These are phyloP conservation scores for Eubasilissa regina DNA, from an alignment of 1,140 invertebrate genomes.

Conservation along the genomic window DNA sequence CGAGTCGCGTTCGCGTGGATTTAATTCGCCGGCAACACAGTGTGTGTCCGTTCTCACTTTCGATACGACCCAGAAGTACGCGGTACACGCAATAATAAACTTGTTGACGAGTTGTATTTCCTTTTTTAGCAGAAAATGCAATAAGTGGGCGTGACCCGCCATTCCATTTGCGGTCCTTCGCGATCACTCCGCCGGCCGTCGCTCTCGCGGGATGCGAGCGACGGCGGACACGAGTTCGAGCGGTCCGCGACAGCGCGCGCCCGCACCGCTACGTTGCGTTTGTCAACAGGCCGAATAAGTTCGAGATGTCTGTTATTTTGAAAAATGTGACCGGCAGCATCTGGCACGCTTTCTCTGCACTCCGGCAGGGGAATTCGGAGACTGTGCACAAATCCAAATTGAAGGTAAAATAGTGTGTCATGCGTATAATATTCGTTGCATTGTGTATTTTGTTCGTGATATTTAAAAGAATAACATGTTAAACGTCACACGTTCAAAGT, in stretches of 20 bases:
- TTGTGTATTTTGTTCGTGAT: too few species aligned
- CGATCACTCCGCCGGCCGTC: not conserved
- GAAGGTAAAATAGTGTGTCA: constrained; percentile 72
- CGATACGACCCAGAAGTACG: constrained; percentile 24
- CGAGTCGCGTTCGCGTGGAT: not conserved
- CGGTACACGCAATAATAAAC: constrained; percentile 29
- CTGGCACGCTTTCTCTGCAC: constrained; percentile 83
- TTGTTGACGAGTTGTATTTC: constrained; percentile 49
- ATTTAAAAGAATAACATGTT: too few species aligned
- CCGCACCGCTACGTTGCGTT: constrained; percentile 10
- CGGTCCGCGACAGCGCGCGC: not conserved
- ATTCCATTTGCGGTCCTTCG: not conserved
- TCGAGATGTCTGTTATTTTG: constrained; percentile 77
- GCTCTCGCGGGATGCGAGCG: not conserved
- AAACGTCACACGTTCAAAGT: too few species aligned
- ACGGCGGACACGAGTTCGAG: not conserved
- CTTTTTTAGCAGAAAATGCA: constrained; percentile 62
- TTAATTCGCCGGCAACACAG: too few species aligned
- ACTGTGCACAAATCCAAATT: constrained; percentile 83
- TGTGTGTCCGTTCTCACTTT: constrained; percentile 5
- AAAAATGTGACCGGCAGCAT: constrained; percentile 82
- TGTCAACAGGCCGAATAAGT: constrained; percentile 34
- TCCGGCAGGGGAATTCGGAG: constrained; percentile 75
- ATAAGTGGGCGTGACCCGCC: constrained; percentile 59
- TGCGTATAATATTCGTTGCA: not conserved